phyloP scores from a whole-genome alignment of 2,888 invertebrate genomes.

The Dendrolimus houi region DNA sequence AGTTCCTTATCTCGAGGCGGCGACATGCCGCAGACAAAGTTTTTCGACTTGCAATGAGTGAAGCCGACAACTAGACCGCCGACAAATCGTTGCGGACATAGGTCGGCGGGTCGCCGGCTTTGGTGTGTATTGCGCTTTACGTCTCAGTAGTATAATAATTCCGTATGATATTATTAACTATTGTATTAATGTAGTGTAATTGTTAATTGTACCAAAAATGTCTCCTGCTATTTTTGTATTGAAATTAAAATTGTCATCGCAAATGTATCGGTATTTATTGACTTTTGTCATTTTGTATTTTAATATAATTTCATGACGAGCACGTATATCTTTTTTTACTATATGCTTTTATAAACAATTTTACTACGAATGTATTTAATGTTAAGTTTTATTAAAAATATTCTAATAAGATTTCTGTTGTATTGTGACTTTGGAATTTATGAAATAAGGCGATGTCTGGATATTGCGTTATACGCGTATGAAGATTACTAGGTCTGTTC shows the following conservation, averaged over 20 bases:
- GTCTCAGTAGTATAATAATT: background rate
- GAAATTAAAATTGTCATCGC: constrained; percentile 24
- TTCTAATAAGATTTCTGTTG: background rate
- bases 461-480: too few relatives aligned
- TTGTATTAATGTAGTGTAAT: background rate
- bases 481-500: too few relatives aligned
- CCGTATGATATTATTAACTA: background rate
- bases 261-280: constrained; percentile 30
- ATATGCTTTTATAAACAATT: constrained; percentile 1
- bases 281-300: constrained; percentile 17
- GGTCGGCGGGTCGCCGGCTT: too few relatives aligned
- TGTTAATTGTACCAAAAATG: constrained; percentile 46
- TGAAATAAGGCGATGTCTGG: too few relatives aligned
- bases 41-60: too few relatives aligned
- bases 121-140: background rate
- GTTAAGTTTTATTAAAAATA: constrained; percentile 11
- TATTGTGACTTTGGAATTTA: background rate
- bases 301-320: constrained; percentile 18
- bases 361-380: background rate
- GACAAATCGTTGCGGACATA: too few relatives aligned
- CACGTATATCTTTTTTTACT: constrained; percentile 1
- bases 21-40: too few relatives aligned
- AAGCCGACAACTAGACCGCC: too few relatives aligned
- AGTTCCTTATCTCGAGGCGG: too few relatives aligned
- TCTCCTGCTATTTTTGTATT: constrained; percentile 54